Percentiles rank a stretch among this genome's conserved stretches.
Conservation (phyloP, 2,113 vertebrate species). For the Hiodon tergisus region DNA sequence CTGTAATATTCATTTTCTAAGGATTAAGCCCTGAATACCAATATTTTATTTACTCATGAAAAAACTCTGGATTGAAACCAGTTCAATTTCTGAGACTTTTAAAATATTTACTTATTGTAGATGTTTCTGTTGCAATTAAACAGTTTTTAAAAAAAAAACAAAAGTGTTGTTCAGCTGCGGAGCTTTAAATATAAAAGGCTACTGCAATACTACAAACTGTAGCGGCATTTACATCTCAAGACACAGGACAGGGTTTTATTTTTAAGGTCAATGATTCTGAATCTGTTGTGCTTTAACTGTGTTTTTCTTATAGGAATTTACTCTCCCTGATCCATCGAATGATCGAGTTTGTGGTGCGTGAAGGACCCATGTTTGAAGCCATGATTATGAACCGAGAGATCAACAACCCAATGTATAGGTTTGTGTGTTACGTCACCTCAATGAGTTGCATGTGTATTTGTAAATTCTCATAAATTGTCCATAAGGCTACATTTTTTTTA, state of each 20-base stretch:
- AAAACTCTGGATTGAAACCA: too few species aligned
- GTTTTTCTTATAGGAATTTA: constrained; percentile 99
- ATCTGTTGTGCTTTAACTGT: constrained; percentile 99
- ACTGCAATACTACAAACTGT: too few species aligned
- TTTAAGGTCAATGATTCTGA: constrained; percentile 61
- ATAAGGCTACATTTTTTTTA: neutral
- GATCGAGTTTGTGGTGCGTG: constrained; percentile 99
- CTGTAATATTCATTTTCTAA: too few species aligned
- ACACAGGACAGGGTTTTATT: neutral
- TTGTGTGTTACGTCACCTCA: constrained; percentile 16
- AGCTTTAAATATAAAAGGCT: neutral
- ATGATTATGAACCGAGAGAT: constrained; percentile 99
- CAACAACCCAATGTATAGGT: constrained; percentile 99
- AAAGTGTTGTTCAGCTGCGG: neutral
- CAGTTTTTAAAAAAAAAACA: too few species aligned
- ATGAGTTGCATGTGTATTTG: neutral
- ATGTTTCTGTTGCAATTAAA: too few species aligned
- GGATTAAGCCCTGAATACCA: too few species aligned
- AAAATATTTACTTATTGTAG: too few species aligned
- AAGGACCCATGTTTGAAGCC: constrained; percentile 99
- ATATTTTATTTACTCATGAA: too few species aligned
- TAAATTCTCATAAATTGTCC: neutral
- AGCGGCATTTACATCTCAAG: too few species aligned
- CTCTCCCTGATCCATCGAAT: constrained; percentile 99
- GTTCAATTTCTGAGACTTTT: too few species aligned